Evolutionary conservation across 2,113 vertebrate species (phyloP), one percentile per base, ranked within the genome.

Genomic region (Aix galericulata): DNA sequence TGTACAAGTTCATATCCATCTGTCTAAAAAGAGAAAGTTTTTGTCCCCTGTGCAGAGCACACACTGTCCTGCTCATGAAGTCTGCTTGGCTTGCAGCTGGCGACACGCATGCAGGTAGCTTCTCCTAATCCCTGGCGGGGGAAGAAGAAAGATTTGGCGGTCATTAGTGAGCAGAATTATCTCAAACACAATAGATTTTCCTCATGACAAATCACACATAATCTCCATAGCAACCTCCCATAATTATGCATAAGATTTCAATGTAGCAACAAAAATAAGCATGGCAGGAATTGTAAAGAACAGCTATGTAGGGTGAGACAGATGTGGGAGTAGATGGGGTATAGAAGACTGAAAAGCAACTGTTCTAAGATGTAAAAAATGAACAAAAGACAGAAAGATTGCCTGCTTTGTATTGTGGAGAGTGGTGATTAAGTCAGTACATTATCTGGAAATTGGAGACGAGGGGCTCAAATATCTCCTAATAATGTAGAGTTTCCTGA

Each of bases 171-270:
- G 88, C 89, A 92, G 94, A 97, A 97, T 97, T 63, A 93, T 91
- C 87, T 97, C 89, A 93, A 96, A 97, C 89, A 96, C 96, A 92
- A 96, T 97, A 89, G 97, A 96, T 98, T 97, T 97, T 97, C 91
- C 86, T 98, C 90, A 77, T 98, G 96, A 97, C 91, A 98, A 98
- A 98, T 97, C 96, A 96, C 93, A 93, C 42, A 62, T 85, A 96
- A 97, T 98, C 97, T 96, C 98, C 96, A 98, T 95, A 96, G 98
- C 97, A 98, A 98, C 98, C 82, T 86, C 82, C 86, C 86, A 95
- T 94, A 96, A 97, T 98, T 98, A 97, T 95, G 96, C 93, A 85
- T 82, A 91, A 77, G 77, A 92, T 97, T 97, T 97, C 82, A 89
- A 76, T 81, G 82, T 71, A 86, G 86, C 91, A 95, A 96, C 85